Conservation (phyloP, 2,888 invertebrate genomes). For the Gonocerus acuteangulatus region DNA sequence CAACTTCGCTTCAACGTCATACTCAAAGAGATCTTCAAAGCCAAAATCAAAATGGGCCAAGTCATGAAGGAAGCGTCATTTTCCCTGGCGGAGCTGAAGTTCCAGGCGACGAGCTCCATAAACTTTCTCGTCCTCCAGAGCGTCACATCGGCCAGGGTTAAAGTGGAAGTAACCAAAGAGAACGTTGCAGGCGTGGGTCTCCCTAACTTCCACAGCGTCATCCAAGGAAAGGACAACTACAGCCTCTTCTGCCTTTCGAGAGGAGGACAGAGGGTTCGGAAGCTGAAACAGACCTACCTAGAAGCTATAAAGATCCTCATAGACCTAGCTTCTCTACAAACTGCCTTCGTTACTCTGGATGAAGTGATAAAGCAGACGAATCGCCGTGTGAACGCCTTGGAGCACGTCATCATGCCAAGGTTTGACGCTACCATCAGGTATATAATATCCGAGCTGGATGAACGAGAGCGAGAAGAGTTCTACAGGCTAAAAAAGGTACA, state of each 20-base stretch:
- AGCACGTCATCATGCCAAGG: slow-evolving; percentile 57
- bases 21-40: slow-evolving; percentile 54
- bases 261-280: slow-evolving; percentile 93
- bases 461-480: slow-evolving; percentile 58
- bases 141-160: slow-evolving; percentile 50
- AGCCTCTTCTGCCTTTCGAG: slow-evolving; percentile 93
- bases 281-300: slow-evolving; percentile 95
- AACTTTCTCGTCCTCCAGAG: slow-evolving; percentile 48
- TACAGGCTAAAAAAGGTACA: slow-evolving; percentile 45
- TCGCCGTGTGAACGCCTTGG: slow-evolving; percentile 57
- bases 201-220: slow-evolving; percentile 50
- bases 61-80: slow-evolving; percentile 59
- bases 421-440: slow-evolving; percentile 55
- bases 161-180: slow-evolving; percentile 51
- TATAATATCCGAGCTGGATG: slow-evolving; percentile 56
- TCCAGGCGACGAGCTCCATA: slow-evolving; percentile 56
- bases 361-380: slow-evolving; percentile 72
- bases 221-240: slow-evolving; percentile 79
- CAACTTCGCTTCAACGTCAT: slow-evolving; percentile 53
- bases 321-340: slow-evolving; percentile 94
- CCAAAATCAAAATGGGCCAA: slow-evolving; percentile 44
- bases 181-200: slow-evolving; percentile 57
- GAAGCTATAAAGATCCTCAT: slow-evolving; percentile 91
- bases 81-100: slow-evolving; percentile 58
- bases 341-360: slow-evolving; percentile 97